Evolutionary conservation across 2,797 vertebrate genomes (phyloP).

Genomic region (Poeciliopsis paucimaculata): DNA sequence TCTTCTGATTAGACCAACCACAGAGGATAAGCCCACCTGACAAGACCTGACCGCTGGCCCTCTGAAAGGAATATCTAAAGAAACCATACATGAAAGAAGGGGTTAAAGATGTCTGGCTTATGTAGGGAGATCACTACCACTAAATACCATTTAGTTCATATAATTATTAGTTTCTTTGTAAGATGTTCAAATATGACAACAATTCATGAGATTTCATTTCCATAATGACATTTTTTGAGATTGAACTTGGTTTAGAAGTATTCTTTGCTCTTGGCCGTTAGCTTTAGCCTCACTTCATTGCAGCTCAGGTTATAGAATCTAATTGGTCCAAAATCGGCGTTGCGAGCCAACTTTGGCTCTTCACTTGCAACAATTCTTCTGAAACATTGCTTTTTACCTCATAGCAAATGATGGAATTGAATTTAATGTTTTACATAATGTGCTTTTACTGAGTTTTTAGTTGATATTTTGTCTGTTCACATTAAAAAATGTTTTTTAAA

Average conservation of each 20-base stretch:
- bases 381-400: background rate
- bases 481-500: background rate
- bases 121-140: too few relatives aligned
- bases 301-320: background rate
- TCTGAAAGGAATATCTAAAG: slow-evolving; percentile 35
- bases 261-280: background rate
- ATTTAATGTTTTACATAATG: background rate
- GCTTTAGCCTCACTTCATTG: background rate
- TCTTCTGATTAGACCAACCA: slow-evolving; percentile 51
- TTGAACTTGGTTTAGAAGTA: background rate
- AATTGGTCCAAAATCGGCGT: background rate
- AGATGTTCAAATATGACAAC: background rate
- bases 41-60: slow-evolving; percentile 39
- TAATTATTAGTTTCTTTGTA: background rate
- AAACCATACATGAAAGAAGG: slow-evolving; percentile 21
- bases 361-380: background rate
- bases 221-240: background rate
- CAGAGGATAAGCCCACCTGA: slow-evolving; percentile 57
- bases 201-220: background rate
- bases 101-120: slow-evolving; percentile 27
- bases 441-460: background rate
- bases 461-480: background rate
- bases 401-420: background rate
- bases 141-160: background rate
- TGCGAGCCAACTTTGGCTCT: background rate